Conservation (phyloP, 2,113 vertebrate genomes). For the Gopherus flavomarginatus region DNA sequence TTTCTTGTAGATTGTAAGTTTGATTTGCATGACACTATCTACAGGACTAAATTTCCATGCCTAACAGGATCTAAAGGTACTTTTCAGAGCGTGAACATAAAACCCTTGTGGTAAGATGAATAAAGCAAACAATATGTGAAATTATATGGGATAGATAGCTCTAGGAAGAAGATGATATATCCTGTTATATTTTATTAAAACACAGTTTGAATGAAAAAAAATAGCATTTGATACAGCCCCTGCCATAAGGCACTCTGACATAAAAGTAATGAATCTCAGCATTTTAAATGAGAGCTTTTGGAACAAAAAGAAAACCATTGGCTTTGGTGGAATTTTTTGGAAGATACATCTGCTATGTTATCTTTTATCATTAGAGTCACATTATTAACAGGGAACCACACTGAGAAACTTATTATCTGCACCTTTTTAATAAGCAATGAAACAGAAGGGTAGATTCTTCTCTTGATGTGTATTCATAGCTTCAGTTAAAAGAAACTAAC, state of each 20-base stretch:
- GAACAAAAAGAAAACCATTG: neutral
- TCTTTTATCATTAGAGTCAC: neutral
- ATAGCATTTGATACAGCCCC: neutral
- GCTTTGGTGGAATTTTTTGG: neutral
- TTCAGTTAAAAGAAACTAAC: neutral
- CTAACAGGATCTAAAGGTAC: neutral
- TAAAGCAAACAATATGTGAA: conserved; percentile 8
- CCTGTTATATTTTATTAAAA: neutral
- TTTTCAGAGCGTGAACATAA: neutral
- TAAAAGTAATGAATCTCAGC: neutral
- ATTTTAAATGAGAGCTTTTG: neutral
- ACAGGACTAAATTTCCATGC: neutral
- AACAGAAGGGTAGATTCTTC: neutral
- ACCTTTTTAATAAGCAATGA: neutral
- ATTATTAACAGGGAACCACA: neutral
- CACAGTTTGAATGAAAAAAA: neutral
- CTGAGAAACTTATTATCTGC: neutral
- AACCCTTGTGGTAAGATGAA: conserved; percentile 30
- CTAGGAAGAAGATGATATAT: neutral
- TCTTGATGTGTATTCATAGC: neutral
- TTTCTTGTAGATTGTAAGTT: neutral
- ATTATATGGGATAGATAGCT: neutral
- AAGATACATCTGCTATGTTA: neutral
- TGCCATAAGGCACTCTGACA: neutral
- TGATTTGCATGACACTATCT: neutral